phyloP scores from a whole-genome alignment of 2,888 invertebrate genomes.

The Tolmerus cingulatus region DNA sequence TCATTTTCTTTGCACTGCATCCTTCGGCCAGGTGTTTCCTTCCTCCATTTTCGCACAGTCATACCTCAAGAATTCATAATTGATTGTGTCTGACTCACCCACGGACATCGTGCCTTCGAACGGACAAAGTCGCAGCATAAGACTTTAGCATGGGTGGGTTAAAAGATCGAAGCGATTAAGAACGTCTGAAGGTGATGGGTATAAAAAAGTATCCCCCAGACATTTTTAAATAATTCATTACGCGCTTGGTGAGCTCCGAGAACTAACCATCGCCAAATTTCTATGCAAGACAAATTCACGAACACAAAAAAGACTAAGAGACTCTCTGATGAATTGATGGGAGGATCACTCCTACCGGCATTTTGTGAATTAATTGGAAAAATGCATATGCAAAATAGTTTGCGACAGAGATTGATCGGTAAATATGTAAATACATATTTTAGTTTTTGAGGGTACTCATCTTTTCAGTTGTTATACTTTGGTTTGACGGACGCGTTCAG shows the following conservation, averaged over 20 bases:
- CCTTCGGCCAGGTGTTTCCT: constrained; percentile 16
- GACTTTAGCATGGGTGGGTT: constrained; percentile 20
- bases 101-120: neutral
- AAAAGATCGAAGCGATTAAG: constrained; percentile 25
- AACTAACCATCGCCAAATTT: neutral
- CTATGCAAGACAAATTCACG: neutral
- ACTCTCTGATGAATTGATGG: neutral
- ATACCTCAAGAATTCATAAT: constrained; percentile 20
- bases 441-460: neutral
- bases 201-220: constrained; percentile 25
- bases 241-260: neutral
- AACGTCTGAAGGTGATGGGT: constrained; percentile 17
- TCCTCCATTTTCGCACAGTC: constrained; percentile 17
- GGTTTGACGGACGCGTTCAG: neutral
- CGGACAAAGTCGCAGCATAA: constrained; percentile 15
- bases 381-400: neutral
- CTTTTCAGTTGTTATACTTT: neutral
- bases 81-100: constrained; percentile 29
- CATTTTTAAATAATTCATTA: constrained; percentile 32
- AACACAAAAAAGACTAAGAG: neutral
- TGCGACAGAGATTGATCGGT: neutral
- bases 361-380: neutral
- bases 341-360: neutral
- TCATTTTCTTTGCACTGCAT: neutral
- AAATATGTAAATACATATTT: neutral